These are phyloP conservation scores for Saccopteryx bilineata DNA, from an alignment of 2,113 vertebrate species.

Conservation along the genomic window DNA sequence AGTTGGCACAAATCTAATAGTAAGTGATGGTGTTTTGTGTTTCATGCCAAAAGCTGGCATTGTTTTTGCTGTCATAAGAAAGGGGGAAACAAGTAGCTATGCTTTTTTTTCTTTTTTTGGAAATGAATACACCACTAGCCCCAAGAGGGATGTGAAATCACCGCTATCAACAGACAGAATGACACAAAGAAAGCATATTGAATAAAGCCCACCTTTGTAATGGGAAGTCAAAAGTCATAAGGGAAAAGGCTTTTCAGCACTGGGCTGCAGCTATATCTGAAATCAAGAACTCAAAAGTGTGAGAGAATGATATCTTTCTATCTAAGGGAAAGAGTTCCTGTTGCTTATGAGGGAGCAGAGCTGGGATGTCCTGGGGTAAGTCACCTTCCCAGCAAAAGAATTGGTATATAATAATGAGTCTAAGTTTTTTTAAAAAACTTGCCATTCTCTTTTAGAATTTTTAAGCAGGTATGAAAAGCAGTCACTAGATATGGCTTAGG, in stretches of 20 bases:
- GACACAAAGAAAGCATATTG: not conserved
- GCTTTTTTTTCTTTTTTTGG: not conserved
- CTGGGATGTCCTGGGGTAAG: not conserved
- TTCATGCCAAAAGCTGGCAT: not conserved
- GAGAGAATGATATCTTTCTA: not conserved
- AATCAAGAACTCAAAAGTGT: slow-evolving; percentile 46
- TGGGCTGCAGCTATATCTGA: not conserved
- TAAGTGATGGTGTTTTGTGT: not conserved
- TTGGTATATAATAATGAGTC: not conserved
- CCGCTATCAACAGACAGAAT: not conserved
- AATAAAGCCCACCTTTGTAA: slow-evolving; percentile 47
- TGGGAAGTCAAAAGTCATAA: not conserved
- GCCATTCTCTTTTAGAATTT: not conserved
- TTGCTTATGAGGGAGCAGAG: not conserved
- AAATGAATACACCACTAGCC: slow-evolving; percentile 34
- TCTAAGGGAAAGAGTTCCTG: not conserved
- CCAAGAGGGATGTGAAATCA: not conserved
- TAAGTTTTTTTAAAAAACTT: slow-evolving; percentile 2
- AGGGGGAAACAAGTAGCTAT: slow-evolving; percentile 1
- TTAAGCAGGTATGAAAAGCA: not conserved
- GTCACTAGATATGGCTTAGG: not conserved
- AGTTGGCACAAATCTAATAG: slow-evolving; percentile 29
- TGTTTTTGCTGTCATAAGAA: slow-evolving; percentile 56
- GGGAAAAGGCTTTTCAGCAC: slow-evolving; percentile 35
- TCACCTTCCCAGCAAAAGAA: slow-evolving; percentile 30